These are phyloP conservation scores for Psephotus haematonotus DNA, from an alignment of 2,113 vertebrate genomes.

Conservation along the genomic window DNA sequence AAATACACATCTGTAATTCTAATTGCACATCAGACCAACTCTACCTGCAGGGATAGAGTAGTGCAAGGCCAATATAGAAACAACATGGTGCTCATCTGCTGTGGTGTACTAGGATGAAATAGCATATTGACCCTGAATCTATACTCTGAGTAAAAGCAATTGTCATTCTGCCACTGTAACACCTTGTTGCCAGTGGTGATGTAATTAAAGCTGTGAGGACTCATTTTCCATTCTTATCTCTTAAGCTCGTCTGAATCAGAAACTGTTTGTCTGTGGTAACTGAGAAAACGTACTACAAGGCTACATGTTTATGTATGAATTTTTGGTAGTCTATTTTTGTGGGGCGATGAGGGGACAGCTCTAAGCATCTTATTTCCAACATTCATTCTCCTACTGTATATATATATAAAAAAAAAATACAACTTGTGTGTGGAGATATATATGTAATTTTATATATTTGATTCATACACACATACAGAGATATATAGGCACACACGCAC, in stretches of 20 bases:
- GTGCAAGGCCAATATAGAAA: slow-evolving; percentile 63
- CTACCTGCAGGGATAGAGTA: slow-evolving; percentile 71
- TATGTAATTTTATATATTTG: slow-evolving; percentile 37
- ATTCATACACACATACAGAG: not conserved
- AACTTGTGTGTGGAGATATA: not conserved
- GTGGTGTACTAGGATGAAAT: slow-evolving; percentile 73
- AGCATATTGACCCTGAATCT: slow-evolving; percentile 81
- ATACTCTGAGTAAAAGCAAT: slow-evolving; percentile 79
- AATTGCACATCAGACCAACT: slow-evolving; percentile 72
- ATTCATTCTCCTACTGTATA: slow-evolving; percentile 16
- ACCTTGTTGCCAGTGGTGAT: slow-evolving; percentile 87
- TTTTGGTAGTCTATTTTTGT: slow-evolving; percentile 80
- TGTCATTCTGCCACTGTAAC: slow-evolving; percentile 81
- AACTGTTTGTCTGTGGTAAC: slow-evolving; percentile 82
- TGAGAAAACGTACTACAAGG: slow-evolving; percentile 76
- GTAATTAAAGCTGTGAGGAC: slow-evolving; percentile 91
- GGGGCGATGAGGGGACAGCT: slow-evolving; percentile 45
- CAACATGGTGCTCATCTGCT: slow-evolving; percentile 75
- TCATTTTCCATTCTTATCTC: slow-evolving; percentile 87
- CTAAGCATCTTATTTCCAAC: slow-evolving; percentile 61
- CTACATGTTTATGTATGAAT: slow-evolving; percentile 88
- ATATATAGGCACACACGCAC: slow-evolving; percentile 4
- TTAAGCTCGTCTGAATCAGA: slow-evolving; percentile 84
- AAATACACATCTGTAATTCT: slow-evolving; percentile 66
- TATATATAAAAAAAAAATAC: not conserved